phyloP scores from a whole-genome alignment of 1,140 invertebrate species.

The Pseudomyrmex sp. region DNA sequence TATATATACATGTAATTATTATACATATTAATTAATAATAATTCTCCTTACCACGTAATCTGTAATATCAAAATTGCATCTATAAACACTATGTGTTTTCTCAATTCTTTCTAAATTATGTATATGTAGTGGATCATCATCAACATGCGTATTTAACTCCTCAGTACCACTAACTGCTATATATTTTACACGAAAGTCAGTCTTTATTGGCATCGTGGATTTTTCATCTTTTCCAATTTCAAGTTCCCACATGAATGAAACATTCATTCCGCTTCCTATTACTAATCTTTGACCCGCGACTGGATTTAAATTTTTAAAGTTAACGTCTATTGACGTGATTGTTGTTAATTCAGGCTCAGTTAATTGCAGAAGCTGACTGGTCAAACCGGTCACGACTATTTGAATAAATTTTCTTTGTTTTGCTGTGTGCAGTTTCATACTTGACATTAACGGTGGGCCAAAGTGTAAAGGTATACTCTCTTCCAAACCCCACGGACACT shows the following conservation, averaged over 20 bases:
- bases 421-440: constrained; percentile 93
- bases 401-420: constrained; percentile 93
- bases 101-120: constrained; percentile 79
- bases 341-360: constrained; percentile 87
- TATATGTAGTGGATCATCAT: constrained; percentile 84
- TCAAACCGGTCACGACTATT: constrained; percentile 90
- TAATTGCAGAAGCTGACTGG: constrained; percentile 86
- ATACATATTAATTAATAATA: constrained; percentile 41
- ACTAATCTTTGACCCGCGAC: constrained; percentile 86
- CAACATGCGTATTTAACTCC: constrained; percentile 71
- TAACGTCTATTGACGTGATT: constrained; percentile 84
- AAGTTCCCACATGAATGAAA: constrained; percentile 94
- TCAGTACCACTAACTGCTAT: constrained; percentile 84
- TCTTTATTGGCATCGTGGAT: constrained; percentile 87
- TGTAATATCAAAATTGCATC: constrained; percentile 87
- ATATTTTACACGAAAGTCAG: constrained; percentile 90
- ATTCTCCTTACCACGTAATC: constrained; percentile 87
- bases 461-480: constrained; percentile 91
- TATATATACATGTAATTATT: constrained; percentile 17
- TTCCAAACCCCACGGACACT: constrained; percentile 91
- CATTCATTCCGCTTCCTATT: constrained; percentile 89
- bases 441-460: constrained; percentile 91
- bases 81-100: constrained; percentile 82
- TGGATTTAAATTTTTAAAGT: constrained; percentile 89
- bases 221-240: constrained; percentile 87